Evolutionary conservation across 1,140 invertebrate species (phyloP).

Genomic region (Drosophila funebris): DNA sequence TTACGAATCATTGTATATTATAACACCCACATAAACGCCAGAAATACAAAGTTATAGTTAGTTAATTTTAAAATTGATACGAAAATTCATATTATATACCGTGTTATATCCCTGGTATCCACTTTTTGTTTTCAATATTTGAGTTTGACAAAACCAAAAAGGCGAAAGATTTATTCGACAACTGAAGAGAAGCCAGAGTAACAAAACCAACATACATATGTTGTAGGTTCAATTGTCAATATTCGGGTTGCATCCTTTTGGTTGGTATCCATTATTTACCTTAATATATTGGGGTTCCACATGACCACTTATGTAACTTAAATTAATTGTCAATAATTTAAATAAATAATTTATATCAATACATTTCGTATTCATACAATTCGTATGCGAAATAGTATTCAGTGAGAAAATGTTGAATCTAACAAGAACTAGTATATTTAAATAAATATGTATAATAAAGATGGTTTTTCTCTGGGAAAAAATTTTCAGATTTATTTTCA

Average conservation of each 20-base stretch:
- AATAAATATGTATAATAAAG: too few species aligned
- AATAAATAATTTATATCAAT: not conserved
- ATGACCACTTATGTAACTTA: too few species aligned
- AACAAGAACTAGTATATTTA: not conserved
- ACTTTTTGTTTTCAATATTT: not conserved
- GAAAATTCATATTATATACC: not conserved
- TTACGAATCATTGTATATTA: not conserved
- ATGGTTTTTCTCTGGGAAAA: not conserved
- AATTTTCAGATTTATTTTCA: not conserved
- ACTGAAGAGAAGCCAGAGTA: too few species aligned
- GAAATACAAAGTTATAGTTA: not conserved
- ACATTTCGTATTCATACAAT: not conserved
- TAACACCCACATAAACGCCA: not conserved
- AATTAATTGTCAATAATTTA: not conserved
- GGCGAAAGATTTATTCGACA: too few species aligned
- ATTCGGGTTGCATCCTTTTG: too few species aligned
- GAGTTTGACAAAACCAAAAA: not conserved
- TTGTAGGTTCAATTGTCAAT: too few species aligned
- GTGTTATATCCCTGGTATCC: not conserved
- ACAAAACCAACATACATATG: too few species aligned
- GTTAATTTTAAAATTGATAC: not conserved
- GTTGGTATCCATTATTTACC: too few species aligned
- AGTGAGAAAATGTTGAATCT: not conserved
- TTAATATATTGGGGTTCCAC: too few species aligned
- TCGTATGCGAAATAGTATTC: not conserved